Base-by-base conservation (phyloP, 1,140 invertebrate species). In the Atta cephalotes region DNA sequence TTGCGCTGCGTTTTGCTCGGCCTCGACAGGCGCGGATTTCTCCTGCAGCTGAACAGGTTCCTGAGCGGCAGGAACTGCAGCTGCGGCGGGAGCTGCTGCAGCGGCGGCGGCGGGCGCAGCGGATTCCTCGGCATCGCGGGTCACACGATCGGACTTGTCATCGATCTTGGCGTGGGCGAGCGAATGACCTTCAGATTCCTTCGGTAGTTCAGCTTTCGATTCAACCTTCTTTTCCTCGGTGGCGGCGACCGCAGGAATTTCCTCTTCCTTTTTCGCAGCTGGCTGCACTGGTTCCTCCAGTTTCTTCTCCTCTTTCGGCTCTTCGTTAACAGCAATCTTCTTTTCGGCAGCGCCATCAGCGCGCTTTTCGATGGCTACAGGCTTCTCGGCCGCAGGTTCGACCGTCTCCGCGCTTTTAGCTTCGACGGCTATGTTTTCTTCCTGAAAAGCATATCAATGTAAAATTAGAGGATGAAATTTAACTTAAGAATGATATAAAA, bases 131-230 rank as follows among this genome's bases (percentile, higher is more conserved):
- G 94, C 91, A 14, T 94, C 93, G 0, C 93, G 94, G 0, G 92
- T 94, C 14, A 94, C 94, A 18, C 93, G 93, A 25, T 94, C 93
- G 3, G 92, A 93, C 9, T 93, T 94, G 39, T 93, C 92, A 7
- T 93, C 92, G 53, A 88, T 25, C 49, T 92, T 92, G 14, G 80
- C 80, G 25, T 72, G 66, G 10, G 79, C 80, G 56, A 31, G 68
- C 35, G 80, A 74, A 7, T 82, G 80, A 14, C n/a, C 14, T 21
- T 39, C 14, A 10, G 60, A 21, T 18, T 89, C 74, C 35, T 88
- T 90, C 71, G 58, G 62, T 39, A 62, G 70, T 31, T 84, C 86
- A 2, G 74, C 65, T 16, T 74, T 70, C 0, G 72, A 10, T 25
- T 90, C 87, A 62, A 56, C 12, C 9, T 88, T 89, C 82, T 82